Evolutionary conservation across 2,888 invertebrate species (phyloP), one percentile per base, ranked within the genome.

Genomic region (Apoda limacodes): DNA sequence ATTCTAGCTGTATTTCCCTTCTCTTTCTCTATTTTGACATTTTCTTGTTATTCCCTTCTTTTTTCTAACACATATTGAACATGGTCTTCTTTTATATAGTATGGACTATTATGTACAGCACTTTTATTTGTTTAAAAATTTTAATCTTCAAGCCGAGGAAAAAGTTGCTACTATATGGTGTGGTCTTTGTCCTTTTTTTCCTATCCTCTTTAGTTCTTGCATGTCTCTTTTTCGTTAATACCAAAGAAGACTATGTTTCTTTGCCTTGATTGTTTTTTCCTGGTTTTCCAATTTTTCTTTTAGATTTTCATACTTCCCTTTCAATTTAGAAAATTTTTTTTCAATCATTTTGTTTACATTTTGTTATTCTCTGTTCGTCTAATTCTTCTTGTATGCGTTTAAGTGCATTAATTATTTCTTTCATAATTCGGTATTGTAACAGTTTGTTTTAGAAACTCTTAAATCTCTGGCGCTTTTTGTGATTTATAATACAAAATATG

Each of bases 21-120:
- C 17, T 42, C 39, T 32, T 23, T 43, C 21, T 44, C 42, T 6
- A 30, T 19, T 35, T 30, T 34, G 15, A 37, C 15, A 37, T 44
- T 40, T 22, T 37, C 34, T 23, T 41, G 37, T 20, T 44, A 14
- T 20, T 40, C 30, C 35, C 28, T 46, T 23, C 42, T 39, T 28
- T 40, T 43, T 12, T 42, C 34, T 13, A 46, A 12, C 5, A 37
- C 58, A 12, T 43, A 19, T 22, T 30, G 25, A 19, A 42, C 43
- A 22, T 29, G 44, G 20, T 46, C 41, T 36, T 46, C 41, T 17
- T 38, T 34, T 2, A 36, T 24, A 13, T 41, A 36, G 15, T 32
- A 41, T 9, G 13, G 9, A n/a, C 32, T 41, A 6, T 34, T 34
- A 11, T 28, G 28, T 10, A 38, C 9, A 9, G 9, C 2, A 15